Conservation (phyloP, 2,888 invertebrate genomes). For the Dolomedes plantarius region DNA sequence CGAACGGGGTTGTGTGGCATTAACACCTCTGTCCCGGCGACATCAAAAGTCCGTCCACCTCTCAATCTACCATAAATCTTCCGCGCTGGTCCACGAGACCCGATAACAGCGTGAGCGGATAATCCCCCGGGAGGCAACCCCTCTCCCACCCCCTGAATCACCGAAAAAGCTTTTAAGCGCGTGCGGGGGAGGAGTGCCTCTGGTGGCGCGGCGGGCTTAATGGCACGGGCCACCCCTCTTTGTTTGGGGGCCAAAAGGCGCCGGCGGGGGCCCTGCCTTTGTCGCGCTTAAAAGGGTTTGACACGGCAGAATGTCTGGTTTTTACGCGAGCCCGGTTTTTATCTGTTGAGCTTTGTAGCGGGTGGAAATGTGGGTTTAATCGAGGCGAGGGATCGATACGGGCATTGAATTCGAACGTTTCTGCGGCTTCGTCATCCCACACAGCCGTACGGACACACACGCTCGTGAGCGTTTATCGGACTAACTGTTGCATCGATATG, state of each 20-base stretch:
- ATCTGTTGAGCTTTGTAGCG: conserved; percentile 7
- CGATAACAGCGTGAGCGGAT: conserved; percentile 39
- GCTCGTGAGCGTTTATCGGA: no score
- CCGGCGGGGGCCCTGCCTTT: conserved; percentile 9
- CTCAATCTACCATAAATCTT: conserved; percentile 50
- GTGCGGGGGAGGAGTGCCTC: conserved; percentile 15
- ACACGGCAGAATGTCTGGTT: not conserved
- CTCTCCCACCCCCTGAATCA: conserved; percentile 30
- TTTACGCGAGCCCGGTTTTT: not conserved
- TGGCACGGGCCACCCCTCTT: conserved; percentile 53
- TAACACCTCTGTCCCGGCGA: not conserved
- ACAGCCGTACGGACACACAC: no score
- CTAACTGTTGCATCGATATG: no score
- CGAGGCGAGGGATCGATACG: not conserved
- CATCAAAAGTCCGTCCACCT: not conserved
- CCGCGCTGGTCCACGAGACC: conserved; percentile 19
- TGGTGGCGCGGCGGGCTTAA: conserved; percentile 67
- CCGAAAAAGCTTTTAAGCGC: conserved; percentile 70
- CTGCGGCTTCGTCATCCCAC: no score
- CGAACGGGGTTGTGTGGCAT: not conserved
- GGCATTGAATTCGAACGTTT: no score
- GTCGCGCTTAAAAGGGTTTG: conserved; percentile 60
- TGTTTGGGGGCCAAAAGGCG: conserved; percentile 50
- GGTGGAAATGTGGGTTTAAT: conserved; percentile 25
- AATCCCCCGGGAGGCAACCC: conserved; percentile 37